phyloP scores from a whole-genome alignment of 2,113 vertebrate species.

The Xenopus laevis region DNA sequence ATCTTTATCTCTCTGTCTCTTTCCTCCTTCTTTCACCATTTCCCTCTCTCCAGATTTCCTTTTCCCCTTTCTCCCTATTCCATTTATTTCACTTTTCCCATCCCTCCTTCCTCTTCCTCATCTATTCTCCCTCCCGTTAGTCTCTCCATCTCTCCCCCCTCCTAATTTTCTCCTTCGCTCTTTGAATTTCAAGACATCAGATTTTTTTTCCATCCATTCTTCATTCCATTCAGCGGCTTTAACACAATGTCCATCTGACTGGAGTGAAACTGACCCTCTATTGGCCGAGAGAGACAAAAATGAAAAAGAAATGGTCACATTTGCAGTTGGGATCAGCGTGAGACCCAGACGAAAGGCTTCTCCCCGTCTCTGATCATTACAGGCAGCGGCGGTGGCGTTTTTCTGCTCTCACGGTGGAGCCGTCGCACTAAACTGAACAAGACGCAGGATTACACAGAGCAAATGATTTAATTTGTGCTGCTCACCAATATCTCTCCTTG shows the following conservation, averaged over 20 bases:
- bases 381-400: no score
- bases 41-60: not conserved
- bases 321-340: not conserved
- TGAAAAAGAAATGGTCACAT: not conserved
- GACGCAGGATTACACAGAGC: not conserved
- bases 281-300: not conserved
- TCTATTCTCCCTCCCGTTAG: not conserved
- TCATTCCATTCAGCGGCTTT: not conserved
- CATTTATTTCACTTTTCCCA: not conserved
- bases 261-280: not conserved
- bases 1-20: no score
- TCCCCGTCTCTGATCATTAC: not conserved
- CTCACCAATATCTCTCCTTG: conserved; percentile 21
- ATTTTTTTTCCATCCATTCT: no score
- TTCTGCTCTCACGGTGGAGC: not conserved
- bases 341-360: not conserved
- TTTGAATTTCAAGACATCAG: no score
- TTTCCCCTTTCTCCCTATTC: no score
- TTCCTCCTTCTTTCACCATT: not conserved
- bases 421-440: not conserved
- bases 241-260: not conserved
- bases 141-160: not conserved
- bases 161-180: not conserved
- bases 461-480: no score
- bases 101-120: not conserved